Evolutionary conservation across 2,797 vertebrate species (phyloP), one percentile per base, ranked within the genome.

Genomic region (Micromesistius poutassou): DNA sequence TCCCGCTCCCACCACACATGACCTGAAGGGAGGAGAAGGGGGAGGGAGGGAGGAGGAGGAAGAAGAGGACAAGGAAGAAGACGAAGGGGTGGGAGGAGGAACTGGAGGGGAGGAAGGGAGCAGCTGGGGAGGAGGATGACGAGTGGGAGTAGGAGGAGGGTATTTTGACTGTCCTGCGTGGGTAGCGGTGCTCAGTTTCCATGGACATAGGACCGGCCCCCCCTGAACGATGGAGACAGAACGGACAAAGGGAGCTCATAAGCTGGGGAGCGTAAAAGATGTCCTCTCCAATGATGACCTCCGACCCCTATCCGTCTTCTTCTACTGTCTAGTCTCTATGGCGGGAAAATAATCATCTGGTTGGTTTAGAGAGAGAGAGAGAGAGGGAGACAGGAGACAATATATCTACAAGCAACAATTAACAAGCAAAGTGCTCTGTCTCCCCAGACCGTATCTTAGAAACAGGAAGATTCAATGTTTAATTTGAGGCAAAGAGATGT

Each of bases 121-220:
- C 1, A 13, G 38, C 8, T 0, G 38, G 1, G 38, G 38, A 40
- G 38, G 12, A 40, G 2, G 38, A 40, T 40, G 38, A 13, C 0
- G 46, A 22, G 46, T 0, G 16, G 46, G 46, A 19, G 14, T 12
- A 4, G 46, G 46, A 55, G 19, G 19, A 55, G 46, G 16, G 46
- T 55, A n/a, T 55, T 55, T 22, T 55, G 81, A 82, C 87, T 82
- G 86, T 87, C 55, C 77, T 5, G 55, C 77, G 84, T 77, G 82
- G 84, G 88, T 74, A 81, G 79, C 86, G 85, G 81, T 87, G 85
- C 87, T 82, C 79, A 85, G 93, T 94, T 93, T 85, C 91, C 89
- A 93, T 92, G 91, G 93, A 83, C 81, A 83, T 83, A 81, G 85
- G 87, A 86, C 46, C 4, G 4, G 46, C 12, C 12, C 46, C 46